Conservation (phyloP, 2,888 invertebrate genomes). For the Hylaea fasciaria region DNA sequence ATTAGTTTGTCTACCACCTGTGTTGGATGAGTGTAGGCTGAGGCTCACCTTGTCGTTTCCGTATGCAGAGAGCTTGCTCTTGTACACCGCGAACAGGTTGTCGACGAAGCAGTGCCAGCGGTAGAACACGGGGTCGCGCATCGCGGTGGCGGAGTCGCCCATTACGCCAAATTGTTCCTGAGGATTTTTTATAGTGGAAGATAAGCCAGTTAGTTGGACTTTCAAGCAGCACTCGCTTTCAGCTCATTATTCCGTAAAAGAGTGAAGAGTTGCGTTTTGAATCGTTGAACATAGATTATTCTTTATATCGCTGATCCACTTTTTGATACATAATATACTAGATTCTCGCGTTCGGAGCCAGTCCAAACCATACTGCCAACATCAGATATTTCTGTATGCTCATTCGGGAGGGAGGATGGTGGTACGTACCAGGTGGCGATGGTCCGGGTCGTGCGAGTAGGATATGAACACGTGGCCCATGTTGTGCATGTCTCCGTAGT, state of each 20-base stretch:
- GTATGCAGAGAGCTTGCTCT: conserved; percentile 89
- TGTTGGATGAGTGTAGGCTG: too few relatives aligned
- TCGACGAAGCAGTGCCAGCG: conserved; percentile 93
- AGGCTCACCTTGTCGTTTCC: conserved; percentile 81
- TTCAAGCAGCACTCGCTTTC: too few relatives aligned
- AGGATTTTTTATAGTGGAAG: too few relatives aligned
- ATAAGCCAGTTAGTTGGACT: too few relatives aligned
- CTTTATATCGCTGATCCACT: too few relatives aligned
- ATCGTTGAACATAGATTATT: too few relatives aligned
- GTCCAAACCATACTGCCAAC: too few relatives aligned
- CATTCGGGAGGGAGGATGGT: background rate
- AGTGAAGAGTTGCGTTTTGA: too few relatives aligned
- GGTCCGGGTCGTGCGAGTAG: conserved; percentile 92
- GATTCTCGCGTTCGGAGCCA: too few relatives aligned
- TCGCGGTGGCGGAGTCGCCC: conserved; percentile 93
- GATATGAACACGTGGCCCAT: conserved; percentile 92
- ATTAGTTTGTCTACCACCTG: too few relatives aligned
- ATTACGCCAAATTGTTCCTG: conserved; percentile 93
- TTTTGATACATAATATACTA: too few relatives aligned
- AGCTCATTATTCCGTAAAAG: too few relatives aligned
- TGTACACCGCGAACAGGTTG: conserved; percentile 90
- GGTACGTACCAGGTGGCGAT: conserved; percentile 86
- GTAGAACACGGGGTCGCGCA: conserved; percentile 95
- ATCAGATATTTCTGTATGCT: background rate
- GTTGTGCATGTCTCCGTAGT: conserved; percentile 93